Evolutionary conservation across 2,888 invertebrate species (phyloP).

Genomic region (Helleia helle): DNA sequence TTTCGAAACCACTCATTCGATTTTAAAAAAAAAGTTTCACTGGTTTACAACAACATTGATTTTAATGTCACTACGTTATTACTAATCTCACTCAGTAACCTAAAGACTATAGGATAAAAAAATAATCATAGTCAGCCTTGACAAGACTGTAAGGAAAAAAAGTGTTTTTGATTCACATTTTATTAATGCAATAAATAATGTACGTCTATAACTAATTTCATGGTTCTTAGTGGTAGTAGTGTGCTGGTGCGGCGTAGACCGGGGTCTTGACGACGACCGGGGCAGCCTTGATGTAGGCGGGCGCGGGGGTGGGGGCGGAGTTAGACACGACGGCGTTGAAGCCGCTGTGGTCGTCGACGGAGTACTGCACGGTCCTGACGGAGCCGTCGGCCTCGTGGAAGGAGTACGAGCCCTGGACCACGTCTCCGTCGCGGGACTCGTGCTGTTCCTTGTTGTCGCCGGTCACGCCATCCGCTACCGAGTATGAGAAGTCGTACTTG

Average conservation of each 20-base stretch:
- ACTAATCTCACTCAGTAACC: no score
- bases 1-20: no score
- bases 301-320: slow-evolving; percentile 42
- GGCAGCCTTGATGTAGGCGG: slow-evolving; percentile 22
- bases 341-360: slow-evolving; percentile 68
- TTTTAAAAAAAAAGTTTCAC: no score
- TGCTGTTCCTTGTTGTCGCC: slow-evolving; percentile 73
- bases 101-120: no score
- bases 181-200: slow-evolving; percentile 3
- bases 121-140: no score
- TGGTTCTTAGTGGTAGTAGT: slow-evolving; percentile 14
- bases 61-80: no score
- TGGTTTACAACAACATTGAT: no score
- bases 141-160: no score
- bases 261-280: slow-evolving; percentile 22
- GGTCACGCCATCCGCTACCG: slow-evolving; percentile 71
- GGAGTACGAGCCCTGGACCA: slow-evolving; percentile 69
- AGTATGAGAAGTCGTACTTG: slow-evolving; percentile 64
- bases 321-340: slow-evolving; percentile 55
- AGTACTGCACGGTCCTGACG: slow-evolving; percentile 69
- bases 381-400: slow-evolving; percentile 72
- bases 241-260: slow-evolving; percentile 20
- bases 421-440: slow-evolving; percentile 68
- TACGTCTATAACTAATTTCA: not conserved
- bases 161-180: no score